Evolutionary conservation across 1,140 invertebrate species (phyloP).

Genomic region (Oreohelix idahoensis): DNA sequence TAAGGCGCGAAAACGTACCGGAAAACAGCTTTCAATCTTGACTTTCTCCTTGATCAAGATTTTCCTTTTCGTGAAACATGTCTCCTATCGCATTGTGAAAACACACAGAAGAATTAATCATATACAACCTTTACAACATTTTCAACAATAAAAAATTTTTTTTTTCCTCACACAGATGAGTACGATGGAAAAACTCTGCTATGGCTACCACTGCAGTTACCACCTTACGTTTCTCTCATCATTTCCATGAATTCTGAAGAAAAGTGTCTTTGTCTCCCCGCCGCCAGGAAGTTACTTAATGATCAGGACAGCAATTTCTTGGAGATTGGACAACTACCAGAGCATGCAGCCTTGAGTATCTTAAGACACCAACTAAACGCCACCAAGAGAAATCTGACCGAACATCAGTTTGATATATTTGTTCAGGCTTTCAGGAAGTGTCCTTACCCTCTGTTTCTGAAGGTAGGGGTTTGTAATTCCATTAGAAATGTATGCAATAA

Average conservation of each 20-base stretch:
- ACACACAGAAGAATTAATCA: too few relatives aligned
- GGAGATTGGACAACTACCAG: conserved; percentile 58
- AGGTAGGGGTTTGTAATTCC: conserved; percentile 37
- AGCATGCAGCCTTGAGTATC: conserved; percentile 60
- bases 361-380: too few relatives aligned
- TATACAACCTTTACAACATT: too few relatives aligned
- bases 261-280: conserved; percentile 57
- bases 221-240: conserved; percentile 78
- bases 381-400: too few relatives aligned
- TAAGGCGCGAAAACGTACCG: too few relatives aligned
- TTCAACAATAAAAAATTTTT: too few relatives aligned
- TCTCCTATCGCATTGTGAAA: too few relatives aligned
- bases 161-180: conserved; percentile 54
- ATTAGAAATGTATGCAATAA: background rate
- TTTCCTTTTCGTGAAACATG: too few relatives aligned
- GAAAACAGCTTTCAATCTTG: too few relatives aligned
- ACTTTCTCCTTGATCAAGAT: too few relatives aligned
- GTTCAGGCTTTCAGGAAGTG: conserved; percentile 63
- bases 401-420: conserved; percentile 63
- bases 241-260: conserved; percentile 75
- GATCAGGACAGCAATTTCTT: conserved; percentile 52
- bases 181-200: conserved; percentile 63
- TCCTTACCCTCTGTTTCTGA: conserved; percentile 66
- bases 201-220: conserved; percentile 70
- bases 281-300: conserved; percentile 44